phyloP scores from a whole-genome alignment of 2,113 vertebrate species.

The Percina caprodes region DNA sequence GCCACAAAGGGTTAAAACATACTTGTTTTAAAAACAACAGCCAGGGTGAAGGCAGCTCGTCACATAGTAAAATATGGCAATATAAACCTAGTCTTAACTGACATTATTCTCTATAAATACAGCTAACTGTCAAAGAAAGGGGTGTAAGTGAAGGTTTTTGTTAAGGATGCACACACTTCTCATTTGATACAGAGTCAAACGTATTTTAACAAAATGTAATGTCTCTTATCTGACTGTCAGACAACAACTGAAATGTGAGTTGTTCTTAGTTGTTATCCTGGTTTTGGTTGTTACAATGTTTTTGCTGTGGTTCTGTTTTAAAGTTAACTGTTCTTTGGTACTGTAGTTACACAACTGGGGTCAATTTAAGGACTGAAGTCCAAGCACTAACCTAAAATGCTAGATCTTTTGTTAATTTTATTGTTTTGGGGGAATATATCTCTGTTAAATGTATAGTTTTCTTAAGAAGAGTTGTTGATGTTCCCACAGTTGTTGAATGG shows the following conservation, averaged over 20 bases:
- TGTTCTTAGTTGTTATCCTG: not conserved
- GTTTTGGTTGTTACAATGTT: not conserved
- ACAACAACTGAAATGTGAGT: not conserved
- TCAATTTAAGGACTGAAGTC: not conserved
- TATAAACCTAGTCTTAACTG: conserved; percentile 18
- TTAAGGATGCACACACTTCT: not conserved
- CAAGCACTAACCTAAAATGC: not conserved
- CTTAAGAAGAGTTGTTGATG: conserved; percentile 12
- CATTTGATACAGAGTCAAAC: not conserved
- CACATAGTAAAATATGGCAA: not conserved
- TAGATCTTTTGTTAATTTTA: conserved; percentile 14
- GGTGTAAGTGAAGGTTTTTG: not conserved
- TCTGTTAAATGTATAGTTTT: not conserved
- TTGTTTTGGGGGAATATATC: conserved; percentile 11
- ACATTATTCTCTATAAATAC: conserved; percentile 27
- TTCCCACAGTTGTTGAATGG: conserved; percentile 11
- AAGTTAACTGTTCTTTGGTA: not conserved
- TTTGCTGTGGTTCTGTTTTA: not conserved
- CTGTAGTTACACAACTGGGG: not conserved
- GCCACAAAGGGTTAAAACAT: not conserved
- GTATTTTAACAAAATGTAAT: not conserved
- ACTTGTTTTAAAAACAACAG: not conserved
- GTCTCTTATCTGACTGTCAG: too few species aligned
- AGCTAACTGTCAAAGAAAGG: conserved; percentile 27
- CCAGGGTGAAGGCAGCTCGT: not conserved